phyloP scores from a whole-genome alignment of 1,140 invertebrate genomes.

The Chlorops oryzae region DNA sequence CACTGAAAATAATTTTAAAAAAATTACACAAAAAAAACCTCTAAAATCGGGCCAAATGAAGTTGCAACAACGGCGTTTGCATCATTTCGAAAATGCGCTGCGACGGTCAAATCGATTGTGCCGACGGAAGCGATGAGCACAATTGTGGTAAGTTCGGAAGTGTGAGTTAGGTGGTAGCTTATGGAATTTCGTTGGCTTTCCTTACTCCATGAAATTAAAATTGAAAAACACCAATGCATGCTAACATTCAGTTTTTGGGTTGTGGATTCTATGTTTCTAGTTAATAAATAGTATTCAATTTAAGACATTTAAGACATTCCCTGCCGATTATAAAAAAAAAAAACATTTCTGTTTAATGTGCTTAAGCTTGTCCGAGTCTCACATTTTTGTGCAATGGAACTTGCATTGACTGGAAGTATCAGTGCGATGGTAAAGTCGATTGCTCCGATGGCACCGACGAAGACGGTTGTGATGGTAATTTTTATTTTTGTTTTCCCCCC shows the following conservation, averaged over 20 bases:
- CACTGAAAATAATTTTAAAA: not conserved
- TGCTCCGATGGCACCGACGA: conserved; percentile 56
- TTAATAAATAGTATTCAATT: no score
- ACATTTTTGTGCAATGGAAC: conserved; percentile 24
- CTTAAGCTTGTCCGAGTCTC: conserved; percentile 5
- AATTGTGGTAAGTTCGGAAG: conserved; percentile 54
- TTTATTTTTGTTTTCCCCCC: no score
- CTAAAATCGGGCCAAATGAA: no score
- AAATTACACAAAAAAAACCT: not conserved
- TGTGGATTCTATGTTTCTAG: no score
- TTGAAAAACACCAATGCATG: no score
- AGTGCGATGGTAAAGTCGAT: conserved; percentile 53
- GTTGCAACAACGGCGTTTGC: conserved; percentile 47
- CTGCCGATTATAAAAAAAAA: no score
- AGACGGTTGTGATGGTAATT: conserved; percentile 48
- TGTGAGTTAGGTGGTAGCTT: no score
- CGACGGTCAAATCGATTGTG: conserved; percentile 63
- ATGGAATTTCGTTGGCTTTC: no score
- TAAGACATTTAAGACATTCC: no score
- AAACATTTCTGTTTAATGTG: no score
- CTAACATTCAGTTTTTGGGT: no score
- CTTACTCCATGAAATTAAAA: no score
- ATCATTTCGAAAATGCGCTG: conserved; percentile 54
- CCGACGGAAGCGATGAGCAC: conserved; percentile 66
- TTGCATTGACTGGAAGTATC: conserved; percentile 23